phyloP scores from a whole-genome alignment of 37 sponge, comb jelly and placozoan species.

The Bolinopsis microptera region DNA sequence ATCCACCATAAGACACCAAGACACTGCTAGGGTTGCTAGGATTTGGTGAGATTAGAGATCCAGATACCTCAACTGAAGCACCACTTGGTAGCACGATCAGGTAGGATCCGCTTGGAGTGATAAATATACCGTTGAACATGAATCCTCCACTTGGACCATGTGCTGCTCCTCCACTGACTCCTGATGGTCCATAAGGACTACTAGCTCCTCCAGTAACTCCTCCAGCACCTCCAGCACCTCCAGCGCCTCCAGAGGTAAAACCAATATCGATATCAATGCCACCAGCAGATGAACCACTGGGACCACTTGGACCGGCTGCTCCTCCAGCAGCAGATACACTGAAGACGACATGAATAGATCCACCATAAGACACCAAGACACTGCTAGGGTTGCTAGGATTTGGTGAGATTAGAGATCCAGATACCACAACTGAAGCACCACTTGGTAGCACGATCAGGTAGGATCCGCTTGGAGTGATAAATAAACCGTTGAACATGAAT shows the following conservation, averaged over 20 bases:
- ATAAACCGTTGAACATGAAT: background rate
- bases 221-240: background rate
- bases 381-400: background rate
- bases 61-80: background rate
- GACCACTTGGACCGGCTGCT: conserved; percentile 9
- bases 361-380: background rate
- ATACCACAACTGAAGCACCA: background rate
- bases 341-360: background rate
- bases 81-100: background rate
- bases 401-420: background rate
- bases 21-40: background rate
- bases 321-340: background rate
- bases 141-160: background rate
- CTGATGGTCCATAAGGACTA: conserved; percentile 22
- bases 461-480: background rate
- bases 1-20: background rate
- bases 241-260: background rate
- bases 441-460: background rate
- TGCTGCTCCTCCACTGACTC: background rate
- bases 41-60: background rate
- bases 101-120: background rate
- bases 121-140: background rate
- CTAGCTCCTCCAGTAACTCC: conserved; percentile 2
- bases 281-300: background rate
- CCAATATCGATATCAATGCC: background rate